Evolutionary conservation across 2,113 vertebrate species (phyloP).

Genomic region (Drymodes brunneopygia): DNA sequence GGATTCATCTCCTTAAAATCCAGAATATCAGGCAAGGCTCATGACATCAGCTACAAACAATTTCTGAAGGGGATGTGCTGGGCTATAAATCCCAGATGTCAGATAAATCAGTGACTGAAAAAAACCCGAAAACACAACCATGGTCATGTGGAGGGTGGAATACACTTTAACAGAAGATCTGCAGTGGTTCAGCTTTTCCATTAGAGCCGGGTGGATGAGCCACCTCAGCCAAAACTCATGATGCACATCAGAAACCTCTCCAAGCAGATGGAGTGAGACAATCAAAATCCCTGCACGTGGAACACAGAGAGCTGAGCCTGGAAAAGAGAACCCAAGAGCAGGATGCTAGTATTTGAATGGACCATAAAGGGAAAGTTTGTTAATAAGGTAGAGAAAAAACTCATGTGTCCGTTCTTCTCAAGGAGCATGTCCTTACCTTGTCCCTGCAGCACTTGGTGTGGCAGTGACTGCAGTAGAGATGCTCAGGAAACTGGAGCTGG

Average conservation of each 20-base stretch:
- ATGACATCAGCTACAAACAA: conserved; percentile 22
- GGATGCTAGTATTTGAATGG: background rate
- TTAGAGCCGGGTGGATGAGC: background rate
- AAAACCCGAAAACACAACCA: background rate
- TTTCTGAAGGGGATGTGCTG: background rate
- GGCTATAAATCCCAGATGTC: conserved; percentile 4
- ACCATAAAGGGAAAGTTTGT: background rate
- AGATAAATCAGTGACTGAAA: background rate
- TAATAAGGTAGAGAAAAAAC: background rate
- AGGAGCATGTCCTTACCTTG: background rate
- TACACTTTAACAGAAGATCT: background rate
- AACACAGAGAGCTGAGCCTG: background rate
- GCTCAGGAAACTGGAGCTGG: background rate
- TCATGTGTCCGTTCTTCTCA: background rate
- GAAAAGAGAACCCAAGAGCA: background rate
- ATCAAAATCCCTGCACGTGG: background rate
- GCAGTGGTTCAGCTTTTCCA: background rate
- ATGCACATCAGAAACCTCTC: background rate
- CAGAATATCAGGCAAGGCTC: background rate
- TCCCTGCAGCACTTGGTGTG: fast-evolving
- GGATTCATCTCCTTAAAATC: background rate
- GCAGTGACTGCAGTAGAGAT: background rate
- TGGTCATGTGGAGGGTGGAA: background rate
- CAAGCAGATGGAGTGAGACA: background rate
- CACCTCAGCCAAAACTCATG: background rate